A percentile compares a stretch with the other conserved stretches of the same genome.
Conservation (phyloP, 2,888 invertebrate species). For the Cosmopolites sordidus region DNA sequence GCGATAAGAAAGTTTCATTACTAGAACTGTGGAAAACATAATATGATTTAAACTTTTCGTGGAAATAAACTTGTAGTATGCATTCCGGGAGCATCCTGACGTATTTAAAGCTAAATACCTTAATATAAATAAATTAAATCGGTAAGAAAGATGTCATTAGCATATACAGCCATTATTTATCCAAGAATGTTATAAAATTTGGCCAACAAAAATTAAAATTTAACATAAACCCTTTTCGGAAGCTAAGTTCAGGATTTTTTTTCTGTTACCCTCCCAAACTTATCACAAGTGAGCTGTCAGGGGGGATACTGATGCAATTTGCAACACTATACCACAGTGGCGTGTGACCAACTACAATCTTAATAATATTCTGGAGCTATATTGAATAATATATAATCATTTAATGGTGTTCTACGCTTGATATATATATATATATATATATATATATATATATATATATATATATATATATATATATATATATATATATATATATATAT, state of each 20-base stretch:
- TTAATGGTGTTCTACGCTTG: no score
- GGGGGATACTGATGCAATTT: slow-evolving; percentile 25
- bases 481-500: no score
- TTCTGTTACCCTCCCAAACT: slow-evolving; percentile 21
- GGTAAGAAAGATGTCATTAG: background rate
- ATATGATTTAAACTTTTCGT: slow-evolving; percentile 9
- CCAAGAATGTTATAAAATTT: slow-evolving; percentile 18
- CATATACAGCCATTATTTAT: slow-evolving; percentile 9
- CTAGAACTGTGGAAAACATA: slow-evolving; percentile 3
- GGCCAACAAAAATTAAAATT: slow-evolving; percentile 19
- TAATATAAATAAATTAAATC: slow-evolving; percentile 1
- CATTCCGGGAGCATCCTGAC: background rate
- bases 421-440: no score
- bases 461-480: no score
- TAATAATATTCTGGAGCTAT: no score
- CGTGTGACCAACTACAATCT: slow-evolving; percentile 2
- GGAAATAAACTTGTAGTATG: background rate
- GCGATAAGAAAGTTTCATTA: slow-evolving; percentile 5
- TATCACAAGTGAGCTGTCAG: slow-evolving; percentile 21
- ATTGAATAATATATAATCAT: no score
- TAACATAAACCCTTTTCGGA: slow-evolving; percentile 15
- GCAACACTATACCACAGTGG: slow-evolving; percentile 12
- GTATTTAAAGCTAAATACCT: slow-evolving; percentile 8
- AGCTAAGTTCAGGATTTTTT: slow-evolving; percentile 11
- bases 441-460: no score